Percentiles rank a stretch among this genome's conserved stretches.
Conservation (phyloP, 2,888 invertebrate genomes). For the Volucella bombylans region DNA sequence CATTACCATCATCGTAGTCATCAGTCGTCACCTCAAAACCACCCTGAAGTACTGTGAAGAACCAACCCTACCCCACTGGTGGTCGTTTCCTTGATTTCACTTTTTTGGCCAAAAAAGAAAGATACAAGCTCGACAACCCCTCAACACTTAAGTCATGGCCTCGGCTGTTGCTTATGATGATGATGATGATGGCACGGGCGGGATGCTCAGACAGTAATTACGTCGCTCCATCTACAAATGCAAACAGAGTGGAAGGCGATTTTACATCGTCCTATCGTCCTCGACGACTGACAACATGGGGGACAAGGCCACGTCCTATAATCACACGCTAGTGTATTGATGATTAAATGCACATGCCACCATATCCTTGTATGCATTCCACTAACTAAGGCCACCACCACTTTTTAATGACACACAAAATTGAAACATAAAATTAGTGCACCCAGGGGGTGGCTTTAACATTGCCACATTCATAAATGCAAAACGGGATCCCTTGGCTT, state of each 20-base stretch:
- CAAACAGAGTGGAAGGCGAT: constrained; percentile 27
- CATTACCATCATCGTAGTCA: constrained; percentile 61
- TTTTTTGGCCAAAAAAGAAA: constrained; percentile 52
- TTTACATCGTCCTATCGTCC: constrained; percentile 1
- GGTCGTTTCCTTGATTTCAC: constrained; percentile 55
- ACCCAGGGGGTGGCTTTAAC: constrained; percentile 10
- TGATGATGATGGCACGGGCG: constrained; percentile 60
- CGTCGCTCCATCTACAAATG: constrained; percentile 40
- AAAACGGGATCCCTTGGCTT: neutral
- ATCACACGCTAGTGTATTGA: constrained; percentile 40
- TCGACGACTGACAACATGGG: constrained; percentile 39
- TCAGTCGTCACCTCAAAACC: constrained; percentile 64
- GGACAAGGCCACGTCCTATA: constrained; percentile 34
- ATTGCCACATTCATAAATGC: neutral
- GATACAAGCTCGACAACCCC: constrained; percentile 25
- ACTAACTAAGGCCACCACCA: constrained; percentile 21
- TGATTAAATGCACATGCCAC: constrained; percentile 73
- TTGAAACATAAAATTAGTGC: constrained; percentile 69
- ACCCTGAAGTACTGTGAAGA: constrained; percentile 12
- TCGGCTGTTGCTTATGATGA: constrained; percentile 60
- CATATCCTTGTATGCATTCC: constrained; percentile 33
- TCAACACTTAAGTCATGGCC: constrained; percentile 45
- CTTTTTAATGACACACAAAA: constrained; percentile 62
- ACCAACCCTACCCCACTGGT: constrained; percentile 27
- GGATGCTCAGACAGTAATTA: constrained; percentile 70